These are phyloP conservation scores for Diadophis punctatus DNA, from an alignment of 2,113 vertebrate species.

Conservation along the genomic window DNA sequence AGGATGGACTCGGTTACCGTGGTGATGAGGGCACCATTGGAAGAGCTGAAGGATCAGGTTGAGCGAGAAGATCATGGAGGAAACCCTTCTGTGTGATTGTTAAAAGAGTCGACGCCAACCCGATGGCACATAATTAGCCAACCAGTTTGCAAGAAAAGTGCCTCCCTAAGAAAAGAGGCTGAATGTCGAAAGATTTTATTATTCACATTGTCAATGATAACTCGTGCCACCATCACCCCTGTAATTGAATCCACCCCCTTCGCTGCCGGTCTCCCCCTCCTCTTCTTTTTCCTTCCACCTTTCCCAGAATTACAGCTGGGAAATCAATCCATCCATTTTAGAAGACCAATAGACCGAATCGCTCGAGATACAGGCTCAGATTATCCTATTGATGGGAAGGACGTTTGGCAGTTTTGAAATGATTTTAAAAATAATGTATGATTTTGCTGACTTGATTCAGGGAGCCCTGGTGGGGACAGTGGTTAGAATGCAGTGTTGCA, in stretches of 20 bases:
- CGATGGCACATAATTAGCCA: background rate
- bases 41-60: background rate
- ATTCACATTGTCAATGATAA: background rate
- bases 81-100: background rate
- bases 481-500: too few species aligned
- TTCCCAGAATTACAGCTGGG: background rate
- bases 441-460: background rate
- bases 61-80: background rate
- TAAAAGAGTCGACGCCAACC: background rate
- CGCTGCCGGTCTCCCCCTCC: background rate
- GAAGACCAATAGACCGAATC: background rate
- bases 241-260: background rate
- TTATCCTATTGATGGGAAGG: background rate
- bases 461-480: too few species aligned
- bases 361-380: background rate
- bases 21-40: background rate
- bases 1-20: background rate
- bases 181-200: too few species aligned
- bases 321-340: background rate
- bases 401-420: background rate
- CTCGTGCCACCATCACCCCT: background rate
- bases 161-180: too few species aligned
- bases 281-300: background rate
- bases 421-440: background rate
- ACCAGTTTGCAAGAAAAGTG: too few species aligned